A percentile compares a stretch with the other conserved stretches of the same genome.
Evolutionary conservation across 2,888 invertebrate species (phyloP).

Genomic region (Tipula unca): DNA sequence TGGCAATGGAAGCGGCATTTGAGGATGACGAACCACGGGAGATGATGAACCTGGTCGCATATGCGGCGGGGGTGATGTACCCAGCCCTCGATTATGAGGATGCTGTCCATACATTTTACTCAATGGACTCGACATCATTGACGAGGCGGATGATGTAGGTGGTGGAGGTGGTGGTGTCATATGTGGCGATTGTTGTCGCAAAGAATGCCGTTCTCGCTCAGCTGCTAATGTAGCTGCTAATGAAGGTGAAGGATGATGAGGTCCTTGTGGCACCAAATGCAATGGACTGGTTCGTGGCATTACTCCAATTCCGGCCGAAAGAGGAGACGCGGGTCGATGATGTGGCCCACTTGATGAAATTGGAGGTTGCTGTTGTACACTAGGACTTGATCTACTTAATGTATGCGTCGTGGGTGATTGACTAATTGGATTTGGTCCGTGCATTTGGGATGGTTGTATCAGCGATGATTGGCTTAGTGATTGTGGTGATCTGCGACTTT

Average conservation of each 20-base stretch:
- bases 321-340: constrained; percentile 40
- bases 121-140: constrained; percentile 41
- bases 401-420: constrained; percentile 23
- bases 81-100: constrained; percentile 43
- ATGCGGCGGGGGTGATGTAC: constrained; percentile 40
- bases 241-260: constrained; percentile 41
- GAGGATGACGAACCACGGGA: constrained; percentile 47
- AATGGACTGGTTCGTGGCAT: constrained; percentile 41
- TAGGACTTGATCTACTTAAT: constrained; percentile 43
- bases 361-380: constrained; percentile 35
- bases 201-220: constrained; percentile 40
- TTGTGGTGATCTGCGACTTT: constrained; percentile 39
- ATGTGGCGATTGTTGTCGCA: constrained; percentile 42
- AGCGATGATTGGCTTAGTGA: background rate
- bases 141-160: constrained; percentile 41
- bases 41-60: constrained; percentile 44
- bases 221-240: constrained; percentile 41
- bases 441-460: background rate
- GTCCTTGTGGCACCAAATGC: constrained; percentile 42
- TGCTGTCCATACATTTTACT: constrained; percentile 43
- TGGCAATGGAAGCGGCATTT: constrained; percentile 42
- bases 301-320: constrained; percentile 36
- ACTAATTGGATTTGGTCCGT: constrained; percentile 31
- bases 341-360: constrained; percentile 28
- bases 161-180: constrained; percentile 44